Percentiles rank a stretch among this genome's conserved stretches.
phyloP scores from a whole-genome alignment of 2,888 invertebrate genomes.

The Germaria angustata region DNA sequence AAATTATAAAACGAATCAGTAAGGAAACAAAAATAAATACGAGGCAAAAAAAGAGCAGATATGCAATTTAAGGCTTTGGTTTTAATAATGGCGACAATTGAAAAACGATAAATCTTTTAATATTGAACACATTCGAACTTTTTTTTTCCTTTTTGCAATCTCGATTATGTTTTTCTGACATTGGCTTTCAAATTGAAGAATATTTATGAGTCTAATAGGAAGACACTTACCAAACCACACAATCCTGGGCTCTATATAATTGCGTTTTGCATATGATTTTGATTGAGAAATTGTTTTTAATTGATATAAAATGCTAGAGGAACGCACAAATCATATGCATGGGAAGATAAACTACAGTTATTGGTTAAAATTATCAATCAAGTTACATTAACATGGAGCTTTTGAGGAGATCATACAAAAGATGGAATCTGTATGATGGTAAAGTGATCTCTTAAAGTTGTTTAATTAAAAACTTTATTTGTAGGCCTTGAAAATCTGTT shows the following conservation, averaged over 20 bases:
- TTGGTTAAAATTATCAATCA: slow-evolving; percentile 25
- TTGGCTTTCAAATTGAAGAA: slow-evolving; percentile 52
- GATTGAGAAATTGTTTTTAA: slow-evolving; percentile 39
- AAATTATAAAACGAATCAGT: slow-evolving; percentile 32
- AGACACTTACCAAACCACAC: background rate
- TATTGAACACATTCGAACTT: slow-evolving; percentile 68
- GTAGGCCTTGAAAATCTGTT: no score
- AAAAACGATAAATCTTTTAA: slow-evolving; percentile 77
- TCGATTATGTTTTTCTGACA: slow-evolving; percentile 44
- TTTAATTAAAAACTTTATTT: no score
- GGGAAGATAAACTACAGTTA: slow-evolving; percentile 17
- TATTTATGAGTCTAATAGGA: slow-evolving; percentile 59
- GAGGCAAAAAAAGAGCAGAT: slow-evolving; percentile 18
- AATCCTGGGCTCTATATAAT: background rate
- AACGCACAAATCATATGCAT: background rate
- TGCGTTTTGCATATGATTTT: slow-evolving; percentile 36
- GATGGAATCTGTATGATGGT: background rate
- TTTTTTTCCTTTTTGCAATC: slow-evolving; percentile 18
- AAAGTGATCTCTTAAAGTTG: no score
- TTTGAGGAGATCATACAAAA: background rate
- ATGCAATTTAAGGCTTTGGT: slow-evolving; percentile 62
- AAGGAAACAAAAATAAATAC: slow-evolving; percentile 5
- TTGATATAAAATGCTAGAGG: slow-evolving; percentile 2
- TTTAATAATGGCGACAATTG: slow-evolving; percentile 75
- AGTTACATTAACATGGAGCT: background rate